Percentiles rank a stretch among this genome's conserved stretches.
These are phyloP conservation scores for Holothuria leucospilota DNA, from an alignment of 53 echinoderm and acorn worm species.

Conservation along the genomic window DNA sequence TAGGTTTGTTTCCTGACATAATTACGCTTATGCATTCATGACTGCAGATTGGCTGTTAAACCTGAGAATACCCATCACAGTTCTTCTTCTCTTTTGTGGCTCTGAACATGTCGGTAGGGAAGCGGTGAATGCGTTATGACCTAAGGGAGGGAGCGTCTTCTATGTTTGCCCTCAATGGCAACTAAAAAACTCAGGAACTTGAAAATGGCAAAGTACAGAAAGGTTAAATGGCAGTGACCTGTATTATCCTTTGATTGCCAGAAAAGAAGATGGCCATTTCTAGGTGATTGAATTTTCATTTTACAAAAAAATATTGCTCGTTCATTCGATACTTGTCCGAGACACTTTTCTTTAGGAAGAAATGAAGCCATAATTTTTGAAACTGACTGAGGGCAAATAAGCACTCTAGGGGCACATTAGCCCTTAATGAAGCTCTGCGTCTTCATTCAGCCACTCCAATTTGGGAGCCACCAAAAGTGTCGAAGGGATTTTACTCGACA, in stretches of 20 bases:
- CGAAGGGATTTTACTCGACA: not conserved
- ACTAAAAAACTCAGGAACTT: not conserved
- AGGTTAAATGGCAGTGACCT: constrained; percentile 43
- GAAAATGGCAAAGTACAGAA: constrained; percentile 17
- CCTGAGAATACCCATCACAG: too few species aligned
- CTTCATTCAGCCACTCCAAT: not conserved
- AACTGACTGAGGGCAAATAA: constrained; percentile 24
- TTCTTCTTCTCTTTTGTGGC: too few species aligned
- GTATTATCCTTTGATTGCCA: constrained; percentile 14
- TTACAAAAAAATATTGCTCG: constrained; percentile 28
- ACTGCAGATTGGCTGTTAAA: too few species aligned
- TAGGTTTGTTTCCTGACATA: too few species aligned
- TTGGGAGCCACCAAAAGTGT: constrained; percentile 8
- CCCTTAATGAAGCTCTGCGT: constrained; percentile 3
- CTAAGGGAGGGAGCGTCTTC: not conserved
- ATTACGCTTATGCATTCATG: too few species aligned
- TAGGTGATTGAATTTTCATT: constrained; percentile 40
- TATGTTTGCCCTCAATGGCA: constrained; percentile 7
- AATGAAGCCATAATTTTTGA: constrained; percentile 33
- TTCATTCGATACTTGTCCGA: constrained; percentile 17
- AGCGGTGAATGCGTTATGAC: too few species aligned
- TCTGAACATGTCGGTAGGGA: too few species aligned
- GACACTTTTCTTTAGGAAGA: not conserved
- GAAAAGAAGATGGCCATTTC: not conserved
- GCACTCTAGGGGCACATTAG: constrained; percentile 32